Evolutionary conservation across 2,888 invertebrate species (phyloP).

Genomic region (Apocheima hispidaria): DNA sequence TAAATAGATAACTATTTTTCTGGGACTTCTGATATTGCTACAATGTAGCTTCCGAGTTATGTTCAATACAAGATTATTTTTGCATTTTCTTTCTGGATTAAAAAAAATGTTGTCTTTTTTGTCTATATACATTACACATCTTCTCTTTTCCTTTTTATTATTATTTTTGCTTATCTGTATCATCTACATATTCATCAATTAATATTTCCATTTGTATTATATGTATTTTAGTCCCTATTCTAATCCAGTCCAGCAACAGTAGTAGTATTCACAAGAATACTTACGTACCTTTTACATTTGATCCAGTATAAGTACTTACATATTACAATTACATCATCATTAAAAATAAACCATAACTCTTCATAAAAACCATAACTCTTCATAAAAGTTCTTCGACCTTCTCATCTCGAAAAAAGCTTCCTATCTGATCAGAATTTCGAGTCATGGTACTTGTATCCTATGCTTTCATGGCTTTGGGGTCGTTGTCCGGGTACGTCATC

Average conservation of each 20-base stretch:
- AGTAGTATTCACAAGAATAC: no score
- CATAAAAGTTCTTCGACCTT: conserved; percentile 52
- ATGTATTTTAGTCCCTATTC: background rate
- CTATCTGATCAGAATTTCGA: conserved; percentile 61
- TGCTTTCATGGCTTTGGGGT: conserved; percentile 61
- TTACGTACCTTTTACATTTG: conserved; percentile 1
- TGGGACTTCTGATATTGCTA: background rate
- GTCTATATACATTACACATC: background rate
- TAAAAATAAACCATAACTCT: conserved; percentile 39
- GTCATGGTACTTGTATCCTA: conserved; percentile 63
- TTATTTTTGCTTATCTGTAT: background rate
- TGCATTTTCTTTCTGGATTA: background rate
- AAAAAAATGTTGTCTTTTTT: background rate
- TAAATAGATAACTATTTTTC: conserved; percentile 9
- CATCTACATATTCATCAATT: no score
- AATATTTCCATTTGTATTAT: background rate
- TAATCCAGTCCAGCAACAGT: background rate
- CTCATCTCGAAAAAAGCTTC: conserved; percentile 47
- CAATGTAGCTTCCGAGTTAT: background rate
- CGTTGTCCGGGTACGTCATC: conserved; percentile 76
- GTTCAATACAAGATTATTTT: background rate
- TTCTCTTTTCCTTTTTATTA: background rate
- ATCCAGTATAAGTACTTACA: conserved; percentile 4
- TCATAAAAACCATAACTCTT: conserved; percentile 12
- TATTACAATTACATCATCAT: conserved; percentile 27